Evolutionary conservation across 2,888 invertebrate genomes (phyloP), one percentile per base, ranked within the genome.

Genomic region (Isoperla grammatica): DNA sequence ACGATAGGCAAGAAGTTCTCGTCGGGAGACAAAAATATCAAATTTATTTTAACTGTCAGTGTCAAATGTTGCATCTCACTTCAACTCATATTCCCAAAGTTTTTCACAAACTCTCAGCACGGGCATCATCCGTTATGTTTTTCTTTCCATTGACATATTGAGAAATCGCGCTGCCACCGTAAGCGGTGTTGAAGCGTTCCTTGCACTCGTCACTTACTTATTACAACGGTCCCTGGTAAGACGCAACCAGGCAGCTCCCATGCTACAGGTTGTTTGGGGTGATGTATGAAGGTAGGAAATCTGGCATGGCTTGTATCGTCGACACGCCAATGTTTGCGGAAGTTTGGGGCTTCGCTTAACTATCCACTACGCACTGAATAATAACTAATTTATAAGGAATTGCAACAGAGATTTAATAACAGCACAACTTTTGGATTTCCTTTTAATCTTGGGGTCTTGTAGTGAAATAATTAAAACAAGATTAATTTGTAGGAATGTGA

Each of bases 1-100:
- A 20, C 9, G n/a, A 11, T 20, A 6, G 48, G 17, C 29, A 53
- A 48, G 37, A 37, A 53, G 19, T 39, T 53, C 53, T 6, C 49
- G 17, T 37, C 19, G 20, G 37, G 19, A 53, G 29, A 29, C 35
- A 17, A 53, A 53, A 53, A 39, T 17, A 9, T 53, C 17, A 53
- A 20, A 53, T 53, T 53, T 53, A 37, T 53, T 53, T 53, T 20
- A 37, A 19, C 53, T 39, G 53, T 53, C 53, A 53, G 37, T 20
- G 39, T 53, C 53, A 53, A 53, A 53, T 53, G 53, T 53, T 53
- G 37, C 53, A 53, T 53, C 49, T 49, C 29, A 15, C 29, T 49
- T 23, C 29, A 49, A 29, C 39, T 53, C 53, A 53, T 29, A 29
- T 53, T 53, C 53, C 37, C 53, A 15, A 15, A 17, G 13, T 53